Evolutionary conservation across 2,888 invertebrate species (phyloP).

Genomic region (Chorisops tibialis): DNA sequence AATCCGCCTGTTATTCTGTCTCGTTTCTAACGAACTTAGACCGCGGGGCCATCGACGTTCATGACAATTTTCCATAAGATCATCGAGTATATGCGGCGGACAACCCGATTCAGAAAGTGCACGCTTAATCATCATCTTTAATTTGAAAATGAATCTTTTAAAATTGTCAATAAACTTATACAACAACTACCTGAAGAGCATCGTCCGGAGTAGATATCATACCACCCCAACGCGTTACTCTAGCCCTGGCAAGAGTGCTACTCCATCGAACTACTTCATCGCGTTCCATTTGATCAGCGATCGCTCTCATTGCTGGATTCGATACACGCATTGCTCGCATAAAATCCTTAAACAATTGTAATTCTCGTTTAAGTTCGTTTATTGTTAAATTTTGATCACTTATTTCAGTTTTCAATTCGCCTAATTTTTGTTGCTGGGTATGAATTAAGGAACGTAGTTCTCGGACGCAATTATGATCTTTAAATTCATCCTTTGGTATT

Average conservation of each 20-base stretch:
- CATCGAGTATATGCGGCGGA: constrained; percentile 88
- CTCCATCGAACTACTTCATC: constrained; percentile 92
- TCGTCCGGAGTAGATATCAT: constrained; percentile 98
- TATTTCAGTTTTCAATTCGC: constrained; percentile 81
- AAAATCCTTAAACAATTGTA: constrained; percentile 86
- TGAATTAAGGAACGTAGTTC: constrained; percentile 81
- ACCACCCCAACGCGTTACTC: constrained; percentile 95
- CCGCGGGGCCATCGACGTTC: constrained; percentile 95
- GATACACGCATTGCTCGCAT: constrained; percentile 90
- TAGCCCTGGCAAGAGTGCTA: constrained; percentile 72
- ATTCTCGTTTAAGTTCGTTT: constrained; percentile 84
- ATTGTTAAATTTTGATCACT: constrained; percentile 83
- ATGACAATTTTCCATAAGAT: constrained; percentile 96
- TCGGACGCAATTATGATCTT: constrained; percentile 90
- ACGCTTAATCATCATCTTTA: constrained; percentile 86
- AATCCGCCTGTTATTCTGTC: constrained; percentile 85
- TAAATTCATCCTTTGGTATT: constrained; percentile 91
- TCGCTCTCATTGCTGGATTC: constrained; percentile 87
- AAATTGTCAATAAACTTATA: constrained; percentile 1
- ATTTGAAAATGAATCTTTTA: not conserved
- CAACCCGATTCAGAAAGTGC: constrained; percentile 92
- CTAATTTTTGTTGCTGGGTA: constrained; percentile 81
- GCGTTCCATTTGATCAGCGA: constrained; percentile 91
- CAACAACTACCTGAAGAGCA: constrained; percentile 71
- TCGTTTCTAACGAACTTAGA: constrained; percentile 84